phyloP scores from a whole-genome alignment of 2,888 invertebrate genomes.

The Sthenelais limicola region DNA sequence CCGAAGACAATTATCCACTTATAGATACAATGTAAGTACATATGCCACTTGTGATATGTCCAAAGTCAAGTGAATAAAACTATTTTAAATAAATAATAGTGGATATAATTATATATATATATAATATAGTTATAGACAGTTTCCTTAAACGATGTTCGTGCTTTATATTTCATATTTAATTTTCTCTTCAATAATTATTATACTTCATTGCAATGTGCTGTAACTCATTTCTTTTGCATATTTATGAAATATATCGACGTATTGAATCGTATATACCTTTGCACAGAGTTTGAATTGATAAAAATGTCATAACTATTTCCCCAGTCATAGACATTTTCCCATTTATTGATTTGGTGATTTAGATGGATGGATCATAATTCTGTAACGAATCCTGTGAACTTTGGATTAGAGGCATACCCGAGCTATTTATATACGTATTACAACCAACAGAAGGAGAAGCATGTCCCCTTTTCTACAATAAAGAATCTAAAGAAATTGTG shows the following conservation, averaged over 20 bases:
- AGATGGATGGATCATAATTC: slow-evolving; percentile 57
- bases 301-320: no score
- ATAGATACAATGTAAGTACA: slow-evolving; percentile 56
- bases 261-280: no score
- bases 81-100: no score
- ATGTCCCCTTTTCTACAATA: slow-evolving; percentile 34
- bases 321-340: background rate
- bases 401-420: slow-evolving; percentile 56
- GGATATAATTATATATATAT: no score
- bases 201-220: no score
- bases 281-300: no score
- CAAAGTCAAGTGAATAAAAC: no score
- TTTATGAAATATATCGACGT: no score
- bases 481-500: slow-evolving; percentile 39
- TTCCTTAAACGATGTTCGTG: no score
- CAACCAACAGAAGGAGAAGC: background rate
- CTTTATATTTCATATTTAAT: background rate
- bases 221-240: no score
- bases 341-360: slow-evolving; percentile 17
- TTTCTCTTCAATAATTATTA: no score
- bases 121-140: no score
- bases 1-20: slow-evolving; percentile 53
- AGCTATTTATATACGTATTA: slow-evolving; percentile 27
- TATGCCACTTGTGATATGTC: background rate
- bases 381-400: slow-evolving; percentile 54